Evolutionary conservation across 2,797 vertebrate species (phyloP), one percentile per base, ranked within the genome.

Genomic region (Sphenopsis melanotis): DNA sequence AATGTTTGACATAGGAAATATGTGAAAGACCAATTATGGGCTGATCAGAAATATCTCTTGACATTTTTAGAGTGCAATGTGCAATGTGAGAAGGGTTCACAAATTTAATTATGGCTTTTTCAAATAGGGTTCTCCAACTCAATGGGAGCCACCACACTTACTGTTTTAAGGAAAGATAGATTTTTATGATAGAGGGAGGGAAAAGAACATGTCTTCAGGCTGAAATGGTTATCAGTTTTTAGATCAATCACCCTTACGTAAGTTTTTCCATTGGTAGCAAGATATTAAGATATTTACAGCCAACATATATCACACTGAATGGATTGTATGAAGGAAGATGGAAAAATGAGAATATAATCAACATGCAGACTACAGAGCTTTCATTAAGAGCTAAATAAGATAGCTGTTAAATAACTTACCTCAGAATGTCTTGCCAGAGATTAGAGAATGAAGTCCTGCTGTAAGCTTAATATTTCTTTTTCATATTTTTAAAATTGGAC

Each of bases 31-130:
- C 87, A 97, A 91, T 95, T 94, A 93, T 14, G 55, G 57, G 44
- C 65, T 88, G 84, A 92, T 94, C 44, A 90, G 84, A 92, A 96
- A 92, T 71, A 94, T 69, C 92, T 93, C 83, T 94, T 97, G 93
- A 96, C 77, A 95, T 92, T 97, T 97, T 96, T 84, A 95, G 84
- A 92, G 91, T 93, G 78, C 82, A 44, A 21, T 87, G 87, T 80
- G 81, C 86, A 46, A 18, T 88, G 87, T 83, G 80, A 49, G 39
- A 87, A 74, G 52, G n/a, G 42, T 83, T 95, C 79, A 89, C 11
- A 16, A 85, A 59, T 83, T 93, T 95, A 94, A 85, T 95, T 32
- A 87, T 23, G 36, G 55, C 53, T 93, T 91, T 89, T 90, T 83
- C 68, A 83, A 71, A 68, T 3, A 91, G n/a, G 50, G 57, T 71